Evolutionary conservation across 2,888 invertebrate species (phyloP).

Genomic region (Boloria euphrosyne): DNA sequence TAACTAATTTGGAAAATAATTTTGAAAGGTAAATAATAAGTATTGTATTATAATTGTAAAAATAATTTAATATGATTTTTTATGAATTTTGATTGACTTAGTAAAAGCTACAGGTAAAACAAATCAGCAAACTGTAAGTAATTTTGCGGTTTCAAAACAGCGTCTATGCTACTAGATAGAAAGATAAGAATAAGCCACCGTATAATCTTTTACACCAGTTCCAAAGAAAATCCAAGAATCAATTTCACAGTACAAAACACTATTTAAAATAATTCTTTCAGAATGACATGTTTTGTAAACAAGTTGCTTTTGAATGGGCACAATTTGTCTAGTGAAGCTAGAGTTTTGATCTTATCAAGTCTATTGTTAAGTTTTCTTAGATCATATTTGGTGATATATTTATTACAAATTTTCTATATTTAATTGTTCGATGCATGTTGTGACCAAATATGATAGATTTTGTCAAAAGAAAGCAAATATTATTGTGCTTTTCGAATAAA

Average conservation of each 20-base stretch:
- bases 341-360: slow-evolving; percentile 71
- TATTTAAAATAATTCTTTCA: slow-evolving; percentile 55
- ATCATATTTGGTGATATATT: slow-evolving; percentile 33
- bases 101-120: no score
- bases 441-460: background rate
- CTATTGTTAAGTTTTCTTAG: slow-evolving; percentile 60
- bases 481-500: no score
- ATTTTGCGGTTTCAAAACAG: background rate
- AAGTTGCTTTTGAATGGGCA: slow-evolving; percentile 59
- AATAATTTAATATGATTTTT: no score
- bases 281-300: slow-evolving; percentile 79
- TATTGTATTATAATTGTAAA: no score
- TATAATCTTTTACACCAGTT: slow-evolving; percentile 43
- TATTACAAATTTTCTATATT: slow-evolving; percentile 49
- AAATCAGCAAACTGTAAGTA: no score
- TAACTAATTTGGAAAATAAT: no score
- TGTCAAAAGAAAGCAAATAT: no score
- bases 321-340: slow-evolving; percentile 71
- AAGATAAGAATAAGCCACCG: slow-evolving; percentile 42
- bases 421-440: slow-evolving; percentile 6
- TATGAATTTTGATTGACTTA: no score
- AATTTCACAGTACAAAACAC: slow-evolving; percentile 68
- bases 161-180: slow-evolving; percentile 21
- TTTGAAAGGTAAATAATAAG: no score
- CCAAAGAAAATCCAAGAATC: slow-evolving; percentile 52